Conservation (phyloP, 1,140 invertebrate genomes). For the Drosophila rufa region DNA sequence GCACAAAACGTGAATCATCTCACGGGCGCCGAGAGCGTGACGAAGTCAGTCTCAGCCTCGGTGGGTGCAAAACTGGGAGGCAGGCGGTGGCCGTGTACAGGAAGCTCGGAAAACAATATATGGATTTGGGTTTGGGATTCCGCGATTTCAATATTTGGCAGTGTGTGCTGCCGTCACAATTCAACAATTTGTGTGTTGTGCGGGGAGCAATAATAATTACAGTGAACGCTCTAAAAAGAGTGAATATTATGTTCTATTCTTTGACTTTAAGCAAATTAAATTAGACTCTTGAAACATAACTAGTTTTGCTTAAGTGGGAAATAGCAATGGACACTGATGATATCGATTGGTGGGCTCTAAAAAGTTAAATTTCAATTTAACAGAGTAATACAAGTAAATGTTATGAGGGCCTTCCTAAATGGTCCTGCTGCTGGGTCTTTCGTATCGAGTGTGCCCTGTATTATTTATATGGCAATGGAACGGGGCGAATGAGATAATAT, state of each 20-base stretch:
- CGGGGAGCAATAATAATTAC: slow-evolving; percentile 29
- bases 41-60: slow-evolving; percentile 55
- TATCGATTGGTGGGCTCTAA: not conserved
- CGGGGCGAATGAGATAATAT: slow-evolving; percentile 73
- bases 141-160: slow-evolving; percentile 37
- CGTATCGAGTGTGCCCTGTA: slow-evolving; percentile 1
- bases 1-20: slow-evolving; percentile 77
- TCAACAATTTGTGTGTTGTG: slow-evolving; percentile 40
- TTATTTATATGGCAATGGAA: slow-evolving; percentile 28
- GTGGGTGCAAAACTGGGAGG: slow-evolving; percentile 35
- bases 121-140: slow-evolving; percentile 35
- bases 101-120: slow-evolving; percentile 44
- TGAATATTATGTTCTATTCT: not conserved
- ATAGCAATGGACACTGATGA: not conserved
- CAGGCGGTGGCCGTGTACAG: slow-evolving; percentile 22
- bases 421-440: not conserved
- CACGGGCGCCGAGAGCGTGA: slow-evolving; percentile 70
- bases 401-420: not conserved
- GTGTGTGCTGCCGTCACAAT: slow-evolving; percentile 56
- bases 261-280: not conserved
- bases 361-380: not conserved
- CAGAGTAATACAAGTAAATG: not conserved
- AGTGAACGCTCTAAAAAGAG: not conserved
- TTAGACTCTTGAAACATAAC: too few relatives aligned
- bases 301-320: not conserved